A percentile compares a stretch with the other conserved stretches of the same genome.
Evolutionary conservation across 2,113 vertebrate species (phyloP).

Genomic region (Eulemur macaco): DNA sequence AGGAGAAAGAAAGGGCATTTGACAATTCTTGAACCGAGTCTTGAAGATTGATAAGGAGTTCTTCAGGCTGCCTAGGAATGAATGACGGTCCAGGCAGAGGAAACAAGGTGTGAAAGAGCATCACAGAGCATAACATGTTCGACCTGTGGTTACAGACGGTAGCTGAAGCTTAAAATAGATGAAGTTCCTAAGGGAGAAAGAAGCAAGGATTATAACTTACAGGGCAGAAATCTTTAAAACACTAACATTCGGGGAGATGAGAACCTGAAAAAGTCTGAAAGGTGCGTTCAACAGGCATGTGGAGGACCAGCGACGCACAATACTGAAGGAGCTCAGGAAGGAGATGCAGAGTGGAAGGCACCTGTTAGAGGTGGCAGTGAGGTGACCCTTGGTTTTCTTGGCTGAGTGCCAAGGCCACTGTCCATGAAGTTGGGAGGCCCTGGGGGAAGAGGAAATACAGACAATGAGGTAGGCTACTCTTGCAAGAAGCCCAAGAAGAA

Average conservation of each 20-base stretch:
- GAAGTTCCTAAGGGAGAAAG: background rate
- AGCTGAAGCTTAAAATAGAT: background rate
- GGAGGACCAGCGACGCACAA: background rate
- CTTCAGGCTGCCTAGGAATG: background rate
- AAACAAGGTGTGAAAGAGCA: background rate
- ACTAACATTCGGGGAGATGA: background rate
- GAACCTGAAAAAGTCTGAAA: background rate
- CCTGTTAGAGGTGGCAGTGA: background rate
- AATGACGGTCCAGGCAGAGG: background rate
- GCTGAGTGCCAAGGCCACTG: accelerated
- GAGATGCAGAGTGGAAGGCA: background rate
- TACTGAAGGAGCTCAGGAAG: background rate
- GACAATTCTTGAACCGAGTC: background rate
- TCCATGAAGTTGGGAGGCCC: background rate
- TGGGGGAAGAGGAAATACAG: background rate
- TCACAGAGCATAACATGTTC: accelerated
- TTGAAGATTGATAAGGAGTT: background rate
- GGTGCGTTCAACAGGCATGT: background rate
- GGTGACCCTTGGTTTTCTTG: background rate
- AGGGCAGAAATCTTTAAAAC: background rate
- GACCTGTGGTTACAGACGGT: background rate
- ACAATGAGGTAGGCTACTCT: background rate
- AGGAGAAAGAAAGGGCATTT: background rate
- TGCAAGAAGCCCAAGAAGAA: background rate
- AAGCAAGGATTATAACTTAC: background rate